Percentiles rank a stretch among this genome's conserved stretches.
Evolutionary conservation across 2,113 vertebrate genomes (phyloP).

Genomic region (Cettia cetti): DNA sequence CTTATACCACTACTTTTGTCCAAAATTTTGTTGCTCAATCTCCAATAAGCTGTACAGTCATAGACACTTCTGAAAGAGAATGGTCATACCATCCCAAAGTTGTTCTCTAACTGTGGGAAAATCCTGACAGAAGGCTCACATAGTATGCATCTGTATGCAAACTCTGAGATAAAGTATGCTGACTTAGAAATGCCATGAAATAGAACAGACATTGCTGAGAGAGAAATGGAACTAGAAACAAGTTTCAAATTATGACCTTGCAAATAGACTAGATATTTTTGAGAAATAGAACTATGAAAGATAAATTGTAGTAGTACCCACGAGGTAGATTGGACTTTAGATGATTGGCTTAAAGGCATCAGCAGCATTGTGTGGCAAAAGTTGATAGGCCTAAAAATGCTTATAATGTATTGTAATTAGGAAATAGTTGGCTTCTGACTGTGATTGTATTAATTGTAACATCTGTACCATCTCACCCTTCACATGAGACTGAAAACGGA

Average conservation of each 20-base stretch:
- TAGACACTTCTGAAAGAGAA: background rate
- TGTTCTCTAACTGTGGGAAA: background rate
- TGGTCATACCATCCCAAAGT: background rate
- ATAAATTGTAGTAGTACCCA: background rate
- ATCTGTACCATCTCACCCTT: background rate
- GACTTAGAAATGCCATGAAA: background rate
- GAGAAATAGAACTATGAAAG: background rate
- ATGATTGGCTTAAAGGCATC: background rate
- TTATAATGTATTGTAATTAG: background rate
- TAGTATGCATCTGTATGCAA: background rate
- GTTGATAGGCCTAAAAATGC: background rate
- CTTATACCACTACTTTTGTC: background rate
- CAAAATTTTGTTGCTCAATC: background rate
- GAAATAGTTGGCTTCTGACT: background rate
- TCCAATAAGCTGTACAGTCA: background rate
- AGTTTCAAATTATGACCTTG: background rate
- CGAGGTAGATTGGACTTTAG: too few relatives aligned
- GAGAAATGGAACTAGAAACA: background rate
- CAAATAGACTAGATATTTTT: background rate
- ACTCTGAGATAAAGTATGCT: background rate
- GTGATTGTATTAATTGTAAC: background rate
- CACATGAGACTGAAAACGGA: background rate
- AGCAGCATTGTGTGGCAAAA: background rate
- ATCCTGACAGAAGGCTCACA: background rate
- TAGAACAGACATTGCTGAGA: background rate